These are phyloP conservation scores for Ennomos fuscantarius DNA, from an alignment of 2,888 invertebrate species.

Conservation along the genomic window DNA sequence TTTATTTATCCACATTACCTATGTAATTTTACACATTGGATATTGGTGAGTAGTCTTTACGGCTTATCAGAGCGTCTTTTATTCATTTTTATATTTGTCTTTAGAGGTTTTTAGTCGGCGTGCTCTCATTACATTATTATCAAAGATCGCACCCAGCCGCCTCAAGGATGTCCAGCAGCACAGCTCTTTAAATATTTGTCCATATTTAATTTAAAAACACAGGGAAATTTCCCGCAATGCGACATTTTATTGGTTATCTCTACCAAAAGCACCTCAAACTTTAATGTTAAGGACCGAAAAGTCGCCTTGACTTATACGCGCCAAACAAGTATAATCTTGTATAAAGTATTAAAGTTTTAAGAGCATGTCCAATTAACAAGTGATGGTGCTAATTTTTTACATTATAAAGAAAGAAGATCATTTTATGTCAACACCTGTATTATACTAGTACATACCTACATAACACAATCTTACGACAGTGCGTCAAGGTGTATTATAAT, in stretches of 20 bases:
- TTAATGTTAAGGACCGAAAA: conserved; percentile 31
- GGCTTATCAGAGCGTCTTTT: no score
- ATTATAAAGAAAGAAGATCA: conserved; percentile 14
- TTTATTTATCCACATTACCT: no score
- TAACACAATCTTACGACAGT: conserved; percentile 9
- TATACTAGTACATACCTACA: no score
- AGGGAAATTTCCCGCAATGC: conserved; percentile 14
- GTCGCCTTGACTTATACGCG: conserved; percentile 19
- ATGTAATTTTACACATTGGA: no score
- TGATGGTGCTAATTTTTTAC: conserved; percentile 23
- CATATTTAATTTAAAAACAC: conserved; percentile 21
- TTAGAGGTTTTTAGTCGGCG: no score
- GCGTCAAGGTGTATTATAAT: conserved; percentile 3
- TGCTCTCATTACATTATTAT: conserved; percentile 45
- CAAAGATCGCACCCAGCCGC: conserved; percentile 38
- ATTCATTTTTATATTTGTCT: no score
- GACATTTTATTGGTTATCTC: conserved; percentile 15
- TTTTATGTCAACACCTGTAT: conserved; percentile 8
- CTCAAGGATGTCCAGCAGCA: conserved; percentile 48
- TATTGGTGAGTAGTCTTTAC: no score
- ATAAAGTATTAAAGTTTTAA: conserved; percentile 5
- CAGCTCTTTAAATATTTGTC: conserved; percentile 16
- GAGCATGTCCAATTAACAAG: conserved; percentile 20
- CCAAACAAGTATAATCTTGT: neutral
- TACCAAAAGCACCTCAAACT: conserved; percentile 9